Evolutionary conservation across 2,797 vertebrate genomes (phyloP), one percentile per base, ranked within the genome.

Genomic region (Mycteria americana): DNA sequence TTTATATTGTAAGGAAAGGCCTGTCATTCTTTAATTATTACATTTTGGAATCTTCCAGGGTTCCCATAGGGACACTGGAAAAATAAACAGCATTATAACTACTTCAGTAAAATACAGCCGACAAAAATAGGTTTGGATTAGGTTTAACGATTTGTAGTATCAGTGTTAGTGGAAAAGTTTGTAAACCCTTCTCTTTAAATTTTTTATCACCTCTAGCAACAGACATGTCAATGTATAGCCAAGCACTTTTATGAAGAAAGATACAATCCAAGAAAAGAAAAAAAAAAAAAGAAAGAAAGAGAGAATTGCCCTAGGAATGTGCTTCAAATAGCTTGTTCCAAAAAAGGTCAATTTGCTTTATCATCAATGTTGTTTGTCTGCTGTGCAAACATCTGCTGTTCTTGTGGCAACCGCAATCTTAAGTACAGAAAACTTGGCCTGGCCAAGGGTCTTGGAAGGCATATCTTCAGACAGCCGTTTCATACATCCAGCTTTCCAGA

Each of bases 41-140:
- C 48, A 72, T 88, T 94, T 91, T 90, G 72, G 82, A 96, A 95
- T 95, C 85, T 94, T 96, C 89, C 88, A 94, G 60, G 74, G 88
- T 96, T 97, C 92, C 92, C 94, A 97, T 89, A 93, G 92, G 86
- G 92, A 96, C 88, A 93, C 43, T 63, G 67, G 81, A 95, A 97
- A 95, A 96, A 96, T 76, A 96, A 97, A 96, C 84, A 89, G 41
- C 37, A 14, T 64, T 70, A 21, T 68, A 93, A 83, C 57, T 59
- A 80, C 63, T 88, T 88, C 50, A 79, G 27, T 87, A 91, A 95
- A 94, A 94, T 39, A 94, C 7, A 76, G 48, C 25, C 0, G 31
- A 90, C 65, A 92, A 93, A 93, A 97, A 95, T 62, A 92, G 63
- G 48, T 70, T 94, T 86, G 89, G 83, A 88, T 80, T 72, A 79